Percentiles rank a stretch among this genome's conserved stretches.
Conservation (phyloP, 1,140 invertebrate species). For the Bombus fervidus region DNA sequence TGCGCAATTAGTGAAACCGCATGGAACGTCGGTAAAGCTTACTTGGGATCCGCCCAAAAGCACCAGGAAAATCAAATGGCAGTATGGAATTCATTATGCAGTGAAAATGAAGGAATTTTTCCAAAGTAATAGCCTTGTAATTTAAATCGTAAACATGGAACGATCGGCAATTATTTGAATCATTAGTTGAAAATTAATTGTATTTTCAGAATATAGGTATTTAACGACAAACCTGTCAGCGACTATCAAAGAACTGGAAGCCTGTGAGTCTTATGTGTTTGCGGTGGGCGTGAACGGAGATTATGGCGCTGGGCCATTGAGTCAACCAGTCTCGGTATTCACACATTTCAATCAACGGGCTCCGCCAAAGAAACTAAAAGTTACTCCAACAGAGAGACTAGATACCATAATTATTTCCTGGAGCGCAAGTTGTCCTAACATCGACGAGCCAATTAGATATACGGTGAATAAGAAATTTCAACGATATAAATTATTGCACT, state of each 20-base stretch:
- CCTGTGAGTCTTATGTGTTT: constrained; percentile 89
- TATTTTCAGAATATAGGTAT: constrained; percentile 25
- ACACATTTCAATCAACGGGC: constrained; percentile 86
- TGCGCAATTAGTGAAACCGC: constrained; percentile 82
- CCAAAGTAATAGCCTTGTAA: constrained; percentile 75
- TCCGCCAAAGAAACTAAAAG: constrained; percentile 84
- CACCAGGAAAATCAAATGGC: constrained; percentile 82
- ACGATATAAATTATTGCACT: neutral
- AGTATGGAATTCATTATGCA: constrained; percentile 87
- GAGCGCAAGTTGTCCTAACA: constrained; percentile 83
- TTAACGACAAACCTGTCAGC: constrained; percentile 84
- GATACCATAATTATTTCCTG: constrained; percentile 81
- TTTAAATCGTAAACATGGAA: neutral
- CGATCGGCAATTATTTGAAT: neutral
- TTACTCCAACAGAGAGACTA: constrained; percentile 80
- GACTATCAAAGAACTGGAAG: constrained; percentile 85
- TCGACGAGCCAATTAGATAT: constrained; percentile 83
- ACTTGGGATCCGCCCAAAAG: constrained; percentile 85
- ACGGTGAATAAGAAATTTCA: constrained; percentile 79
- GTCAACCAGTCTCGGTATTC: constrained; percentile 81
- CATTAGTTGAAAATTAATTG: neutral
- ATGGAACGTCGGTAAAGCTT: constrained; percentile 86
- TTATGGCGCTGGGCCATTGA: constrained; percentile 86
- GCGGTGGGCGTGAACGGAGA: constrained; percentile 86
- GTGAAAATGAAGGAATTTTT: constrained; percentile 81